Conservation (phyloP, 2,797 vertebrate species). For the Fistularia commersonii region DNA sequence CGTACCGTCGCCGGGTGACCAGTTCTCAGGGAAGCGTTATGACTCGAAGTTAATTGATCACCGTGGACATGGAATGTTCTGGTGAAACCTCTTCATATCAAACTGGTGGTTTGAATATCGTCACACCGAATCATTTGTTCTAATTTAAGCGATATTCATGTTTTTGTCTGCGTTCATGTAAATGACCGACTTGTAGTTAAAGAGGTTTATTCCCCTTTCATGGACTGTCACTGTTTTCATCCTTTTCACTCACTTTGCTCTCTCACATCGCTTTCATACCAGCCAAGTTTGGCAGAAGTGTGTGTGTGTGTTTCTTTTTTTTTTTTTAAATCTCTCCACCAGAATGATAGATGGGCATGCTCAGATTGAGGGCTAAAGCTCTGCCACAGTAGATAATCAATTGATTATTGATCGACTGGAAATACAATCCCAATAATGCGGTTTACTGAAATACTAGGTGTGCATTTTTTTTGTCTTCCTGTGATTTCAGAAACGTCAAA, state of each 20-base stretch:
- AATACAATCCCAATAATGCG: constrained; percentile 57
- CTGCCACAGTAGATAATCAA: no score
- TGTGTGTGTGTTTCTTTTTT: constrained; percentile 37
- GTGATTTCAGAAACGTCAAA: constrained; percentile 13
- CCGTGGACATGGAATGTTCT: no score
- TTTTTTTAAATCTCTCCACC: constrained; percentile 20
- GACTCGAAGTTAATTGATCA: constrained; percentile 33
- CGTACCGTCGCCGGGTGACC: constrained; percentile 53
- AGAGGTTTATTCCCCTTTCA: no score
- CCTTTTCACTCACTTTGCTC: constrained; percentile 38
- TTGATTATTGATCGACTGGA: constrained; percentile 52
- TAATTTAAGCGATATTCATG: no score
- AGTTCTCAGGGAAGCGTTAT: constrained; percentile 65
- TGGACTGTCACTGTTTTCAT: constrained; percentile 6
- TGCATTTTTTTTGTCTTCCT: constrained; percentile 48
- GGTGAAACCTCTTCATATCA: no score
- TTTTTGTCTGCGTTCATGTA: no score
- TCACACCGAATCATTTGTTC: no score
- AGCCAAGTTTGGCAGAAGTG: constrained; percentile 72
- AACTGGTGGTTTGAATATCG: no score
- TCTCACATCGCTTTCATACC: constrained; percentile 72
- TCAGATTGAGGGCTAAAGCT: no score
- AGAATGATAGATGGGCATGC: no score
- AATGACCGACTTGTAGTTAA: no score
- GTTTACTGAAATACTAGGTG: constrained; percentile 39